Conservation (phyloP, 2,888 invertebrate species). For the Heteropelma amictum region DNA sequence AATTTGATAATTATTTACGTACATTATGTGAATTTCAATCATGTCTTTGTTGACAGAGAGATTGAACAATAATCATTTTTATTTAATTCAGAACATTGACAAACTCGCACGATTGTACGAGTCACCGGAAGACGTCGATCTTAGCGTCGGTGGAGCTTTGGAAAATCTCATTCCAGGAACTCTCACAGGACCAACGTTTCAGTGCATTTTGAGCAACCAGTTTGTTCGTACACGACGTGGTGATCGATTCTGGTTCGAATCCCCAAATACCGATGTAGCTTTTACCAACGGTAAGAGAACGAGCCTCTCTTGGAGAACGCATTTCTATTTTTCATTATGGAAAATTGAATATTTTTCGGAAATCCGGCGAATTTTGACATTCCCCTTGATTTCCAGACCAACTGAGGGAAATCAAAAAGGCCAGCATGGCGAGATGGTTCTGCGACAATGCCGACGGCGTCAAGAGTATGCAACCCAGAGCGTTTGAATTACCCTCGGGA, state of each 20-base stretch:
- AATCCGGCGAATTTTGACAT: constrained; percentile 42
- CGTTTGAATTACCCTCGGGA: constrained; percentile 82
- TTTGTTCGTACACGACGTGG: constrained; percentile 91
- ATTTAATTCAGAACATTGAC: constrained; percentile 83
- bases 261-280: constrained; percentile 81
- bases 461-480: constrained; percentile 67
- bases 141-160: constrained; percentile 90
- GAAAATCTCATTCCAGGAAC: constrained; percentile 88
- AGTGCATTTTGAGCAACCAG: constrained; percentile 92
- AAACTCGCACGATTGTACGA: constrained; percentile 84
- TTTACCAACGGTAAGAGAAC: constrained; percentile 84
- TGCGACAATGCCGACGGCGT: constrained; percentile 87
- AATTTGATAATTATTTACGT: no score
- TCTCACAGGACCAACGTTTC: constrained; percentile 91
- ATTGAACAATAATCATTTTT: not conserved
- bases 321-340: not conserved
- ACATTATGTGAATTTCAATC: no score
- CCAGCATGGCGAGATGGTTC: constrained; percentile 87
- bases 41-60: not conserved
- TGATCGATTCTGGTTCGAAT: constrained; percentile 92
- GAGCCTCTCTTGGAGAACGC: no score
- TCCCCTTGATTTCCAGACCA: constrained; percentile 78
- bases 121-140: constrained; percentile 89
- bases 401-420: constrained; percentile 87
- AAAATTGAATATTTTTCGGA: no score